A percentile compares a stretch with the other conserved stretches of the same genome.
Conservation (phyloP, 2,888 invertebrate genomes). For the Apamea anceps region DNA sequence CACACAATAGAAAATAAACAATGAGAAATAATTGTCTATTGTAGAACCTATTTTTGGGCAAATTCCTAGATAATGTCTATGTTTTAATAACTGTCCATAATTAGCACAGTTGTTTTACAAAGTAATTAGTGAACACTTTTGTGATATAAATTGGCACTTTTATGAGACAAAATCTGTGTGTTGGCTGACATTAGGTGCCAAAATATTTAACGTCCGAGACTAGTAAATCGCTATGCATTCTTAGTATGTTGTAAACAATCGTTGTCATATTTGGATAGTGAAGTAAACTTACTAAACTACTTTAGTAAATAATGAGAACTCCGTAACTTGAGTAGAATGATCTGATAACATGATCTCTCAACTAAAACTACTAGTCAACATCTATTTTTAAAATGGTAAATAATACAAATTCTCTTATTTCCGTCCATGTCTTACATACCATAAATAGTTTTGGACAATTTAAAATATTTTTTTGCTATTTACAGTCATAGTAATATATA, state of each 20-base stretch:
- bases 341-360: background rate
- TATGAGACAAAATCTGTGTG: constrained; percentile 6
- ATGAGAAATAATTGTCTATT: constrained; percentile 15
- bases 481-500: too few relatives aligned
- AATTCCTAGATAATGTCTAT: constrained; percentile 6
- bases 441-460: too few relatives aligned
- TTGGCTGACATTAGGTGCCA: constrained; percentile 39
- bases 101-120: constrained; percentile 32
- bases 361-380: background rate
- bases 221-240: constrained; percentile 7
- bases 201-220: constrained; percentile 20
- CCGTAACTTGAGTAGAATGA: background rate
- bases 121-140: constrained; percentile 30
- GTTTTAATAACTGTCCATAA: constrained; percentile 19
- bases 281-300: background rate
- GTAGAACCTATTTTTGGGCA: background rate
- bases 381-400: constrained; percentile 8
- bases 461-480: too few relatives aligned
- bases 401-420: constrained; percentile 16
- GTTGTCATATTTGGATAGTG: background rate
- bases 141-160: constrained; percentile 24
- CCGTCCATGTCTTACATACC: background rate
- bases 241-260: constrained; percentile 1
- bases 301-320: background rate
- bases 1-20: constrained; percentile 18